phyloP scores from a whole-genome alignment of 2,888 invertebrate genomes.

The Empis livida region DNA sequence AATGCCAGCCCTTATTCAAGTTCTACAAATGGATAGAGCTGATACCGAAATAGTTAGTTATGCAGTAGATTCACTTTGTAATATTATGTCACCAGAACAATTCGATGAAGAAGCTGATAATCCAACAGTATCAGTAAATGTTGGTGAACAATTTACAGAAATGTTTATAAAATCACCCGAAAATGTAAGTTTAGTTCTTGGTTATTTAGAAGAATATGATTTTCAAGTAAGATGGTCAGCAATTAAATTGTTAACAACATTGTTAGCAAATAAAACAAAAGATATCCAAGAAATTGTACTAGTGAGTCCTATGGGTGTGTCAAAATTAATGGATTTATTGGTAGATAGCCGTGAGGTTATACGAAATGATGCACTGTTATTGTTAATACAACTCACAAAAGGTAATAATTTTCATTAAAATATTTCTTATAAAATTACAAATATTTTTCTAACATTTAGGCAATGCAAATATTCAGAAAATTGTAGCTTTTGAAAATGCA shows the following conservation, averaged over 20 bases:
- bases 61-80: slow-evolving; percentile 82
- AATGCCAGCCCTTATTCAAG: slow-evolving; percentile 65
- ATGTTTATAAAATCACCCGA: slow-evolving; percentile 88
- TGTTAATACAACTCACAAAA: slow-evolving; percentile 80
- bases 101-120: slow-evolving; percentile 72
- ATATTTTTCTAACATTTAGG: slow-evolving; percentile 38
- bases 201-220: slow-evolving; percentile 87
- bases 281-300: slow-evolving; percentile 79
- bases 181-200: slow-evolving; percentile 67
- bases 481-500: slow-evolving; percentile 97
- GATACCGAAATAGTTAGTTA: slow-evolving; percentile 88
- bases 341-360: slow-evolving; percentile 91
- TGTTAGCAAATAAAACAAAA: slow-evolving; percentile 73
- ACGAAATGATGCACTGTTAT: slow-evolving; percentile 81
- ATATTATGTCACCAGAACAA: slow-evolving; percentile 68
- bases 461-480: slow-evolving; percentile 96
- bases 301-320: slow-evolving; percentile 92
- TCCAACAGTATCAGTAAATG: slow-evolving; percentile 49
- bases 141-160: slow-evolving; percentile 91
- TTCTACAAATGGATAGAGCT: slow-evolving; percentile 75
- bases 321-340: slow-evolving; percentile 92
- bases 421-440: background rate
- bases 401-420: slow-evolving; percentile 15
- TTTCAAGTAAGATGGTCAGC: slow-evolving; percentile 86
- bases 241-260: slow-evolving; percentile 75